phyloP scores from a whole-genome alignment of 2,888 invertebrate species.

The Pheosia tremula region DNA sequence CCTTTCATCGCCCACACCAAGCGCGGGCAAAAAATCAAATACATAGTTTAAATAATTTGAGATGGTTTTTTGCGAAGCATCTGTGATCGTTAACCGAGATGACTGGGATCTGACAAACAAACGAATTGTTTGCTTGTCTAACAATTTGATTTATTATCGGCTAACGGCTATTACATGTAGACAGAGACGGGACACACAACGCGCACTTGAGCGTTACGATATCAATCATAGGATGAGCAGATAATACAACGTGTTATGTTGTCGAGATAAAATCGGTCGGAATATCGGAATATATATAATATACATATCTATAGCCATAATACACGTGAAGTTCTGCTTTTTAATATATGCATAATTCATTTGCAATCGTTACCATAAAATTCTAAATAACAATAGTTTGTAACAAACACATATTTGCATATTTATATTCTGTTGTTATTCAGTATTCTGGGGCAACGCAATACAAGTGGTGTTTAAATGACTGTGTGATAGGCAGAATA shows the following conservation, averaged over 20 bases:
- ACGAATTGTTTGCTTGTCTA: slow-evolving; percentile 68
- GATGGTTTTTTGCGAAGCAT: slow-evolving; percentile 60
- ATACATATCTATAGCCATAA: too few species aligned
- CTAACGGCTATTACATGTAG: slow-evolving; percentile 30
- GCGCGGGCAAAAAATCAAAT: slow-evolving; percentile 55
- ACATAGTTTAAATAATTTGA: slow-evolving; percentile 43
- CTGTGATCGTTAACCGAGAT: slow-evolving; percentile 63
- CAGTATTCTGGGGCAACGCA: too few species aligned
- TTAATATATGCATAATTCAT: too few species aligned
- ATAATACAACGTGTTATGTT: neutral
- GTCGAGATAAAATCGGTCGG: neutral
- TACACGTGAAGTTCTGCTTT: too few species aligned
- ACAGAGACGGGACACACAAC: slow-evolving; percentile 23
- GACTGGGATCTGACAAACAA: slow-evolving; percentile 69
- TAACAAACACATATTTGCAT: too few species aligned
- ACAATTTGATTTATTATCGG: slow-evolving; percentile 66
- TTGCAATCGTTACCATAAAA: too few species aligned
- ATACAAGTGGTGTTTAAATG: too few species aligned
- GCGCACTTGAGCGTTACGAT: slow-evolving; percentile 26
- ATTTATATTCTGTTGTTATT: too few species aligned
- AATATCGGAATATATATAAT: too few species aligned
- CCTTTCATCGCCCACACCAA: slow-evolving; percentile 50
- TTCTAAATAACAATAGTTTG: too few species aligned
- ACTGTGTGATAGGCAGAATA: too few species aligned
- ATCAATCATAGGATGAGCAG: slow-evolving; percentile 31